Evolutionary conservation across 2,797 vertebrate species (phyloP).

Genomic region (Schizothorax lantsangensis): DNA sequence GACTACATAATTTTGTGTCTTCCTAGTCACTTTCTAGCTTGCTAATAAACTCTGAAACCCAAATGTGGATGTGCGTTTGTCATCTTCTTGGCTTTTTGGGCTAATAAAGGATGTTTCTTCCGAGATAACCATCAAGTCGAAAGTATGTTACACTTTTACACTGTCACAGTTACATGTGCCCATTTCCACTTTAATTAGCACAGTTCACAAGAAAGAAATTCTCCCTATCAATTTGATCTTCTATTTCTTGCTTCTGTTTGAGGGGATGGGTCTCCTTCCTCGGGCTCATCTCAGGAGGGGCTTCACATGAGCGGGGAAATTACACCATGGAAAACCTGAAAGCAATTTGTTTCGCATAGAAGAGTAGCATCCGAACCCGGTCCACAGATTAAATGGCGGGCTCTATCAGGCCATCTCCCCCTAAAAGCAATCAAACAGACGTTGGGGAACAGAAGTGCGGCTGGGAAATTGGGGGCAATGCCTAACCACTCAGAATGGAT

Average conservation of each 20-base stretch:
- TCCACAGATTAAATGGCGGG: constrained; percentile 43
- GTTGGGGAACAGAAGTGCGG: constrained; percentile 40
- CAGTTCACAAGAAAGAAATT: constrained; percentile 22
- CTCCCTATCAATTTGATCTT: constrained; percentile 18
- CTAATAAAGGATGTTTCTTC: constrained; percentile 21
- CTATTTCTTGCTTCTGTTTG: constrained; percentile 10
- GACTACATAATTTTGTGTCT: constrained; percentile 5
- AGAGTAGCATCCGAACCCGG: constrained; percentile 43
- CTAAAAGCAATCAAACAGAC: constrained; percentile 67
- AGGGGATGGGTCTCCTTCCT: constrained; percentile 18
- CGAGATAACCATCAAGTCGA: background rate
- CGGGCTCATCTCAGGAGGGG: constrained; percentile 41
- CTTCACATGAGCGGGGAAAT: constrained; percentile 53
- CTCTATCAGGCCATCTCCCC: constrained; percentile 43
- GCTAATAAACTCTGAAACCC: background rate
- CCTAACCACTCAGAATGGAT: constrained; percentile 46
- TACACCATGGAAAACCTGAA: constrained; percentile 46
- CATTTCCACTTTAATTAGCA: constrained; percentile 51
- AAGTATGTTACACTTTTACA: constrained; percentile 28
- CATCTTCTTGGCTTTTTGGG: background rate
- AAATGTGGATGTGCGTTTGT: background rate
- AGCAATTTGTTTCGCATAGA: constrained; percentile 60
- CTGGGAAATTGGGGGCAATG: constrained; percentile 64
- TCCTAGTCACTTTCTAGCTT: background rate
- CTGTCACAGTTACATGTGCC: constrained; percentile 22